Base-by-base conservation (phyloP, 2,888 invertebrate genomes). In the Biston betularia region DNA sequence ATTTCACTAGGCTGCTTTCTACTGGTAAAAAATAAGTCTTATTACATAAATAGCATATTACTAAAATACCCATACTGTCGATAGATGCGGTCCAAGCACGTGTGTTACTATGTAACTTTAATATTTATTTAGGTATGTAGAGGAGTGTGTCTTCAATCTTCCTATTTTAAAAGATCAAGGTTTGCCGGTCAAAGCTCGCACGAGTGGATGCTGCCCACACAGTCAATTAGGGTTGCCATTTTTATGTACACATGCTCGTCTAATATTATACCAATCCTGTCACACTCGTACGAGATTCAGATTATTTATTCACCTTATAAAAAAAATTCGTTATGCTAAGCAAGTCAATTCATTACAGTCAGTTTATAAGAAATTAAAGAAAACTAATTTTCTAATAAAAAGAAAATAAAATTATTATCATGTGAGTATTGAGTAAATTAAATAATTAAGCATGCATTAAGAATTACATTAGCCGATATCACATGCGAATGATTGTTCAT, bases 171-270 rank as follows among this genome's bases (percentile, higher is more conserved):
- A 65, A 68, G 65, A 70, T 66, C 65, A 67, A 67, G 66, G 66
- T 75, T 77, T 77, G 57, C 72, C 65, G 48, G 68, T 71, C 56
- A 70, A 67, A 70, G 58, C 56, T 68, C 71, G 64, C 60, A 14
- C 60, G 15, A 40, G 49, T 50, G 68, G 33, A 64, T 45, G 8
- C 11, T 48, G 15, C 67, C 70, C 67, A 65, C 64, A 33, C 59
- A 52, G 12, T 49, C 14, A 42, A 12, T 33, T 33, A 54, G 54
- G 54, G 42, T 9, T 54, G 9, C 42, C 42, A 38, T 38, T n/a
- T n/a, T 35, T 3, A 14, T n/a, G 0, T 8, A 14, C 14, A 4
- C 7, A 8, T 45, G n/a, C 44, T 3, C n/a, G 44, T 44, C 3
- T 5, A 44, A n/a, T 44, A 0, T n/a, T 12, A n/a, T 44, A 44